These are phyloP conservation scores for Trichomalopsis sarcophagae DNA, from an alignment of 1,140 invertebrate species.

Conservation along the genomic window DNA sequence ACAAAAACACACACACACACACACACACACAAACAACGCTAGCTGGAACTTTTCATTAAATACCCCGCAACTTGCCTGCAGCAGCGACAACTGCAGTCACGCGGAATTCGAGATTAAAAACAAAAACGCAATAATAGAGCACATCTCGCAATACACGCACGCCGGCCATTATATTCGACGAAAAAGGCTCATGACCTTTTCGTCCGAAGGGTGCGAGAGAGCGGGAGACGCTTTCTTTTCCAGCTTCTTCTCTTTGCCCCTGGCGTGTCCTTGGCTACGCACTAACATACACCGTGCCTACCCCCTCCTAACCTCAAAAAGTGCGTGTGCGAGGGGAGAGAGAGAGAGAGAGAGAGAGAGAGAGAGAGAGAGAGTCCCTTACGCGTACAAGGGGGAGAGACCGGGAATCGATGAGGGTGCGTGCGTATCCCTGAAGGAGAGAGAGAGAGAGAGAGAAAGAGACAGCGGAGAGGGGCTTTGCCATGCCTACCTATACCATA, in stretches of 20 bases:
- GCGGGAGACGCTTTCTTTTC: neutral
- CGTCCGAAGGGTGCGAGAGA: neutral
- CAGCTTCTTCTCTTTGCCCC: neutral
- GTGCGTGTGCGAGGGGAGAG: neutral
- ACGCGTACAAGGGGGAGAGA: neutral
- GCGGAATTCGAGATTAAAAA: neutral
- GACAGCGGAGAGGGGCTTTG: no score
- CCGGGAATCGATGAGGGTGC: constrained; percentile 37
- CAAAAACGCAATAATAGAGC: neutral
- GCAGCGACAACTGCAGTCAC: no score
- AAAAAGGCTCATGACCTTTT: neutral
- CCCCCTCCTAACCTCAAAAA: neutral
- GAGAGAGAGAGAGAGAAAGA: constrained; percentile 6
- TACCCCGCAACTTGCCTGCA: neutral
- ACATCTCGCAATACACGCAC: neutral
- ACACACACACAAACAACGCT: neutral
- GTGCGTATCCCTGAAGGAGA: neutral
- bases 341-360: neutral
- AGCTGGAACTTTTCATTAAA: neutral
- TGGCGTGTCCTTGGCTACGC: neutral
- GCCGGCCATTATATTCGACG: no score
- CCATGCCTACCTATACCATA: no score
- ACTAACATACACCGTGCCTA: neutral
- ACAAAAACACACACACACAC: neutral
- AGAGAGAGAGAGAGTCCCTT: neutral